Evolutionary conservation across 2,888 invertebrate species (phyloP).

Genomic region (Pocota personata): DNA sequence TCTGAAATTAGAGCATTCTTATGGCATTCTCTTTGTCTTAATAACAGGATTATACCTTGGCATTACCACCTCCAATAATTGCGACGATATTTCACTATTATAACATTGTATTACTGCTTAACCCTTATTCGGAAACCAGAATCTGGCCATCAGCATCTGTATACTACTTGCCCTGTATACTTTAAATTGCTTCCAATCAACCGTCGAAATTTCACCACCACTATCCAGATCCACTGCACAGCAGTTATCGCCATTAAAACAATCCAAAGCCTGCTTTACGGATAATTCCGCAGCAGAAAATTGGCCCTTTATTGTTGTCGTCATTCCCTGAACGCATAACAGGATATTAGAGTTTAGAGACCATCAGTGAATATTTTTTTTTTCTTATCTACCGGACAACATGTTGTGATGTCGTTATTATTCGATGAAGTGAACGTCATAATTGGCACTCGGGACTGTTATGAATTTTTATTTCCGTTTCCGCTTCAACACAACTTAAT

Average conservation of each 20-base stretch:
- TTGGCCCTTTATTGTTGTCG: neutral
- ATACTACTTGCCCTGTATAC: neutral
- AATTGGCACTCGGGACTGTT: slow-evolving; percentile 3
- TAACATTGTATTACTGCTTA: too few species aligned
- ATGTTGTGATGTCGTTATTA: slow-evolving; percentile 39
- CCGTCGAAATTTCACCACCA: neutral
- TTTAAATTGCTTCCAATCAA: neutral
- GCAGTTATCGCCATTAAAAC: neutral
- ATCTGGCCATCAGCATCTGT: neutral
- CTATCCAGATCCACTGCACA: neutral
- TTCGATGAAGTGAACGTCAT: slow-evolving; percentile 40
- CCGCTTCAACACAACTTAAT: slow-evolving; percentile 20
- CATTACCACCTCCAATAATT: too few species aligned
- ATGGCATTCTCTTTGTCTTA: too few species aligned
- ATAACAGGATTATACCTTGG: too few species aligned
- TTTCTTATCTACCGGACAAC: slow-evolving; percentile 3
- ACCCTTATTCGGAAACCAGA: neutral
- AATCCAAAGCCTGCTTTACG: neutral
- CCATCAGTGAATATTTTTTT: neutral
- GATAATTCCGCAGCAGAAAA: slow-evolving; percentile 4
- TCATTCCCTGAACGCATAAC: neutral
- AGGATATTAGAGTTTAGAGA: neutral
- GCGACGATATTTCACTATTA: too few species aligned
- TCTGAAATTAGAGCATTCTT: too few species aligned
- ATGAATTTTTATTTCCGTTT: slow-evolving; percentile 46